Conservation (phyloP, 2,888 invertebrate species). For the Euproctis similis region DNA sequence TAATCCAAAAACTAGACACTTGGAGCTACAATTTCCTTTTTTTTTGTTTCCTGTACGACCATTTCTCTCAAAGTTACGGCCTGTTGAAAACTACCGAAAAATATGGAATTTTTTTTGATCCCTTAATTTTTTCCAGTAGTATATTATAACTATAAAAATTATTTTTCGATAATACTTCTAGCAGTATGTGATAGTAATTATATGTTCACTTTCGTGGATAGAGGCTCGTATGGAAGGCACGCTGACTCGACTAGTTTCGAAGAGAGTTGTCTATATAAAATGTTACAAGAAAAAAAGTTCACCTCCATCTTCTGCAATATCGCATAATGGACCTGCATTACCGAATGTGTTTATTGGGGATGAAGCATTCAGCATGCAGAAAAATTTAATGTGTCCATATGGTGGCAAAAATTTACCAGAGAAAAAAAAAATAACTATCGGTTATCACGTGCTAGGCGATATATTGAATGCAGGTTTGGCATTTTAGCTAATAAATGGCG, state of each 20-base stretch:
- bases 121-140: too few species aligned
- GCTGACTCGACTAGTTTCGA: slow-evolving; percentile 11
- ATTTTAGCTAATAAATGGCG: slow-evolving; percentile 1
- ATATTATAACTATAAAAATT: slow-evolving; percentile 11
- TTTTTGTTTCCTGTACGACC: too few species aligned
- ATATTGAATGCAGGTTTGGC: slow-evolving; percentile 1
- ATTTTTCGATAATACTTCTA: slow-evolving; percentile 12
- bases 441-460: slow-evolving; percentile 1
- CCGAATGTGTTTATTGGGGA: slow-evolving; percentile 9
- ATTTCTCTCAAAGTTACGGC: too few species aligned
- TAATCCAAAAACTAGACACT: too few species aligned
- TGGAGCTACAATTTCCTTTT: too few species aligned
- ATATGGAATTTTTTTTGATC: too few species aligned
- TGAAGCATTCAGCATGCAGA: slow-evolving; percentile 14
- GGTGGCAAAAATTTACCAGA: slow-evolving; percentile 6
- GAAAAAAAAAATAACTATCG: slow-evolving; percentile 10
- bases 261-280: slow-evolving; percentile 3
- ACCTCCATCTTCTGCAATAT: not conserved
- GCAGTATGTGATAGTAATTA: slow-evolving; percentile 10
- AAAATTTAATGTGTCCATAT: slow-evolving; percentile 16
- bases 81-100: too few species aligned
- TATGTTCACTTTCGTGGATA: slow-evolving; percentile 13
- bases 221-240: slow-evolving; percentile 15
- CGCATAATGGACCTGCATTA: not conserved
- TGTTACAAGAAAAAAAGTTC: slow-evolving; percentile 1